Percentiles rank a stretch among this genome's conserved stretches.
These are phyloP conservation scores for Amblyjoppa fuscipennis DNA, from an alignment of 2,888 invertebrate genomes.

Conservation along the genomic window DNA sequence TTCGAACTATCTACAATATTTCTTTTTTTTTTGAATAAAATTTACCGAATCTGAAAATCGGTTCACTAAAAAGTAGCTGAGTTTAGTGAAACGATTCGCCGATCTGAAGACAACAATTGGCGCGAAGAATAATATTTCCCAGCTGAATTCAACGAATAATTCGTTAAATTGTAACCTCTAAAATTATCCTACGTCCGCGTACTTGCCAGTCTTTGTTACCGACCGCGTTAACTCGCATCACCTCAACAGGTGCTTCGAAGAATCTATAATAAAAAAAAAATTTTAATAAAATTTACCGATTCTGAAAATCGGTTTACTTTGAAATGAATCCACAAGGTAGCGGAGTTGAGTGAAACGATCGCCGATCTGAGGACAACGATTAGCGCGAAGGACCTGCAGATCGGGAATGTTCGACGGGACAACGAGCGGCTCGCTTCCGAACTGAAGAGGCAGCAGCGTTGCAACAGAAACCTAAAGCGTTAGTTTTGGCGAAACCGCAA, in stretches of 20 bases:
- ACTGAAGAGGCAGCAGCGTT: conserved; percentile 85
- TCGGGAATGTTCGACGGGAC: conserved; percentile 86
- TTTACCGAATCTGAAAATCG: too few species aligned
- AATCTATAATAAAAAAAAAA: conserved; percentile 62
- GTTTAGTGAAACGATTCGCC: too few species aligned
- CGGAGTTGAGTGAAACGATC: conserved; percentile 85
- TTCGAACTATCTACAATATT: conserved; percentile 68
- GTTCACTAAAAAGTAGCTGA: too few species aligned
- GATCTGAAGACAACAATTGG: too few species aligned
- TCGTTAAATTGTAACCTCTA: too few species aligned
- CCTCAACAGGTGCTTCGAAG: conserved; percentile 22
- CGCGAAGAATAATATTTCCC: background rate
- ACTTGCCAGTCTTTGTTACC: too few species aligned
- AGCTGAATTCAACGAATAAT: conserved; percentile 42
- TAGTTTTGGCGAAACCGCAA: conserved; percentile 57
- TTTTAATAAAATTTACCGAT: background rate
- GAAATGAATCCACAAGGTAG: conserved; percentile 82
- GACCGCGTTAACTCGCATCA: too few species aligned
- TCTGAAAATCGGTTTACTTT: too few species aligned
- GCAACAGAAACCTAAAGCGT: conserved; percentile 85
- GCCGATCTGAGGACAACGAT: conserved; percentile 85
- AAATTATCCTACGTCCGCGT: too few species aligned
- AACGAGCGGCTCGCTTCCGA: conserved; percentile 86
- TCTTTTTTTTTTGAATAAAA: background rate
- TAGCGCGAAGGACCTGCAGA: conserved; percentile 85